Conservation (phyloP, 2,888 invertebrate species). For the Pollenia amentaria region DNA sequence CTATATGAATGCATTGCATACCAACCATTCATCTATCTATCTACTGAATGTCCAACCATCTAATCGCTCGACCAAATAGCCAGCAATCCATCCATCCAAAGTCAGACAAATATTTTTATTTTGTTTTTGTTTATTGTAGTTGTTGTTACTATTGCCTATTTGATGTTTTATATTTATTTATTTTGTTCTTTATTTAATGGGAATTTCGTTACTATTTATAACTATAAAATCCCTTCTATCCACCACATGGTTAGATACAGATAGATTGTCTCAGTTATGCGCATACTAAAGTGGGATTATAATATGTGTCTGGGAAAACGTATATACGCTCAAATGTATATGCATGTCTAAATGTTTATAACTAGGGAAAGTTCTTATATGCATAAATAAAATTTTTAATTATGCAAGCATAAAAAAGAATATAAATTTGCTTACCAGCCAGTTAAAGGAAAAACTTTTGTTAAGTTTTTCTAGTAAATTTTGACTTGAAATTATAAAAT, state of each 20-base stretch:
- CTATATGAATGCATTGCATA: constrained; percentile 44
- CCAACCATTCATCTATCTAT: constrained; percentile 53
- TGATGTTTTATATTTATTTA: constrained; percentile 3
- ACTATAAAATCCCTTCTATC: constrained; percentile 54
- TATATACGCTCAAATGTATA: constrained; percentile 18
- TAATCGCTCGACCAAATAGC: constrained; percentile 3
- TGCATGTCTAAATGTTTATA: neutral
- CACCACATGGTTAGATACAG: constrained; percentile 42
- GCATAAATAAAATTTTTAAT: neutral
- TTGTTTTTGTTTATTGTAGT: constrained; percentile 9
- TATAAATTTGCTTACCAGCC: too few relatives aligned
- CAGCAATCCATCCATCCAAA: constrained; percentile 35
- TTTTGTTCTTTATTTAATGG: constrained; percentile 53
- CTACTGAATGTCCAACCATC: constrained; percentile 24
- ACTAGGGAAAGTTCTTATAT: too few relatives aligned
- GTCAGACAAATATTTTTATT: constrained; percentile 60
- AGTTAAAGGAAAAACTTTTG: too few relatives aligned
- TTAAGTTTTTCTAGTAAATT: too few relatives aligned
- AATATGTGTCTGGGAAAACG: constrained; percentile 64
- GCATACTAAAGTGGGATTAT: constrained; percentile 61
- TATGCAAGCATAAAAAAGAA: neutral
- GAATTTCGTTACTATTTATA: constrained; percentile 67
- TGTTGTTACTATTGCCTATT: constrained; percentile 11
- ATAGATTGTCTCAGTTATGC: constrained; percentile 47
- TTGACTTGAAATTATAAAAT: too few relatives aligned